Evolutionary conservation across 2,113 vertebrate genomes (phyloP), one percentile per base, ranked within the genome.

Genomic region (Sphaerodactylus townsendi): DNA sequence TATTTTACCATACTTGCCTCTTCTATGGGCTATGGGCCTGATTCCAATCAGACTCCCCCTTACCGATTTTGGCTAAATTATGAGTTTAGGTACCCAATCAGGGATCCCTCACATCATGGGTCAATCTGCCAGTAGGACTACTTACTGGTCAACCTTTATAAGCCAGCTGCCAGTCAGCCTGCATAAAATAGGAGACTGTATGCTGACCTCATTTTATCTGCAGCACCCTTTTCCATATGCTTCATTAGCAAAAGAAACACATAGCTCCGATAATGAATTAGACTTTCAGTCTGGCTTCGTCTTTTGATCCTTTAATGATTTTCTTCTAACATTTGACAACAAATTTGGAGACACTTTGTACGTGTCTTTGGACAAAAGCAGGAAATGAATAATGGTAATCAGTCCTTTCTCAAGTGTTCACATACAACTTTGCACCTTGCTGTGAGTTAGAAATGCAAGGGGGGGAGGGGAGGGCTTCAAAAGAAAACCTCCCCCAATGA

Each of bases 391-490:
- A 83, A 86, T n/a, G 25, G 46, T 85, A 68, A 86, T 77, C 30
- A 39, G 46, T 78, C 46, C 37, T 62, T 73, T 50, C 91, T 89
- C 81, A 88, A 50, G 64, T 53, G 39, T 70, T 90, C 76, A 48
- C 71, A 65, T 84, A 85, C 77, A 64, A 62, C 37, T 90, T 81
- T 79, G 50, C 68, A 90, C 72, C 82, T 81, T 86, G 79, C 35
- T 81, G 85, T 85, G 90, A 88, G 88, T 90, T 91, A 89, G 81
- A 77, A 85, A 87, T 62, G 56, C 50, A 41, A 64, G 19, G 10
- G 10, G n/a, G 23, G 44, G 41, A n/a, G 37, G 3, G 10, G 14
- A 71, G 86, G 41, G 84, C 83, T 91, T 92, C 90, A 93, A 86
- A 92, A 82, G 71, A 69, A 76, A 59, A 69, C 87, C 73, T 71